Evolutionary conservation across 1,140 invertebrate species (phyloP), one percentile per base, ranked within the genome.

Genomic region (Uloborus diversus): DNA sequence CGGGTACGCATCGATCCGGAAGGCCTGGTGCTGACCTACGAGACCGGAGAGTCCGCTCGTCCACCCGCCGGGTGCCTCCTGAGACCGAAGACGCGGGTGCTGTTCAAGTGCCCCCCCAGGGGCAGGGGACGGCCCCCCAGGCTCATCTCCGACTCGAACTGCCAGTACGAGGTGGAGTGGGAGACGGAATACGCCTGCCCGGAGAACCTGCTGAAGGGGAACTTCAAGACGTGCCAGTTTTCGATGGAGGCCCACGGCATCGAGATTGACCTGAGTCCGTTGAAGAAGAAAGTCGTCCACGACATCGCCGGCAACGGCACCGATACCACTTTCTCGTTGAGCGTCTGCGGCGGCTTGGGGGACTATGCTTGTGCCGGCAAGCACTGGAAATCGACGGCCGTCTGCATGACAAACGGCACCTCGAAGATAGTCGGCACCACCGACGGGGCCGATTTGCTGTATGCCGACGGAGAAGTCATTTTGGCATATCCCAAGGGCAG

Each of bases 151-250:
- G 32, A 80, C 49, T 61, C 57, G 13, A 79, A 81, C 25, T 83
- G 82, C 49, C 71, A 83, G 20, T 83, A 83, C 70, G 59, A 82
- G 35, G 56, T 83, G 57, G 82, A 83, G 76, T 83, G 83, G 83
- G 69, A 79, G 35, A 83, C 83, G 7, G 82, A 83, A 66, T 81
- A 80, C 70, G 82, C 83, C 13, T 83, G 83, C 65, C 81, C 83
- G 3, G 49, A 81, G 42, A 61, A 68, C 37, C 25, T 53, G 1
- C 32, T 82, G n/a, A 65, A 47, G 33, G 80, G 79, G 1, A 57
- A 49, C 30, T 17, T 65, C 3, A 65, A 64, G 28, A 37, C 23
- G 35, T 80, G 76, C 56, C 71, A 76, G 27, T 71, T 83, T 57
- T 75, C 49, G 17, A 14, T 35, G 20, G 64, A 81, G n/a, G n/a